Base-by-base conservation (phyloP, 2,113 vertebrate species). In the Eupsittula cactorum region DNA sequence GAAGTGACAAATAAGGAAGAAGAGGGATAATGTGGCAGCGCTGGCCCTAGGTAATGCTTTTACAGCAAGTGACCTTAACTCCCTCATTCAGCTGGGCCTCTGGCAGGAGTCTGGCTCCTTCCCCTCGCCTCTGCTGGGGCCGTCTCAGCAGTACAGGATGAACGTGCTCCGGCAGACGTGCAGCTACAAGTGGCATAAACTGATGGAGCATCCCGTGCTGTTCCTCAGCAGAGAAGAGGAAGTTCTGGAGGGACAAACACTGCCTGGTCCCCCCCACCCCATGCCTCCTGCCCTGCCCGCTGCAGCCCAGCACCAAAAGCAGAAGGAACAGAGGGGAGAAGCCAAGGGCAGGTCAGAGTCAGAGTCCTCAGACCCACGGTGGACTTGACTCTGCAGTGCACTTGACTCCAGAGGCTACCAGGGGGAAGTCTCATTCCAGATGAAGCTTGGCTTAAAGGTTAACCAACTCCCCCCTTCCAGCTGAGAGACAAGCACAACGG, bases 121-220 rank as follows among this genome's bases (percentile, higher is more conserved):
- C 69, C 14, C 57, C 33, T 59, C 6, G 13, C 57, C 33, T 59
- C 57, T 35, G 33, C 57, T 15, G 33, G 9, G 13, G 33, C 33
- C 9, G 7, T 7, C 21, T 14, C 57, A 59, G 57, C 6, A 14
- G 33, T 35, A 24, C 33, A 63, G 50, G 63, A 12, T 29, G 2
- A 37, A 53, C 0, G 4, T 0, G 16, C 11, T 31, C 46, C 2
- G 0, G 35, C 42, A 47, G 44, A 29, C 0, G 2, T 0, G 1
- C 21, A 74, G 68, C 76, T 10, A 3, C n/a, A 9, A 35, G 65
- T 1, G 55, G 64, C 39, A 42, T 0, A 6, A 88, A 63, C 6
- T 21, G 55, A 59, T 59, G 1, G 19, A 49, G 28, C 24, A 41
- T 4, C 37, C 2, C 17, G 13, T 4, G 21, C 47, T 16, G 33